Evolutionary conservation across 2,888 invertebrate species (phyloP), one percentile per base, ranked within the genome.

Genomic region (Dynastes tityus): DNA sequence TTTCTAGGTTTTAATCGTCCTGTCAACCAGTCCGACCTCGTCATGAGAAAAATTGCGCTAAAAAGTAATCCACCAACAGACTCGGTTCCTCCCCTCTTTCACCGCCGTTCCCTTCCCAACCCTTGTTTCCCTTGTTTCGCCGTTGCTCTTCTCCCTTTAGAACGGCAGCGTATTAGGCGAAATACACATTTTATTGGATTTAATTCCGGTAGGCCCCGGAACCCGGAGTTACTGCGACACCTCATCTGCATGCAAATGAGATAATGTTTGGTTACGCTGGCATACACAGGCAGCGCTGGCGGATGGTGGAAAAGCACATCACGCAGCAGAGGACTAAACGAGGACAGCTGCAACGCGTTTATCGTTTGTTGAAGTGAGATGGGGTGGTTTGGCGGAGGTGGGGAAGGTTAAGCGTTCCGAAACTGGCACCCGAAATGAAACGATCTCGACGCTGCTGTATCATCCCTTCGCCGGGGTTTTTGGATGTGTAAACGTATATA

Each of bases 211-310:
- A 83, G 83, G 84, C 80, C 84, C 84, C 84, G 85, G 85, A 85
- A 85, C 85, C 84, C 79, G 78, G 80, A 86, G 83, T 84, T 84
- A 84, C 82, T 82, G 84, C 86, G 86, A 86, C 86, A 86, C 85
- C 87, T 87, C 87, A 88, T 88, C 87, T 88, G 86, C 88, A 88
- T 88, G 87, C 85, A 88, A 87, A 88, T 87, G 87, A 87, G 87
- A 86, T 87, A 86, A 86, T 86, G 87, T 85, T 85, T 85, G 85
- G 85, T 86, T 85, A 84, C 83, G 55, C 55, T 58, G 55, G 55
- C 55, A 22, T 22, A 58, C 22, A 83, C 78, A 45, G 76, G 78
- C 78, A 77, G 78, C 79, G 70, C 75, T 55, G 55, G 63, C 68
- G 68, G 53, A 64, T 67, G 76, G 76, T 22, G 55, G 55, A 58